Conservation (phyloP, 2,113 vertebrate species). For the Pedetes capensis region DNA sequence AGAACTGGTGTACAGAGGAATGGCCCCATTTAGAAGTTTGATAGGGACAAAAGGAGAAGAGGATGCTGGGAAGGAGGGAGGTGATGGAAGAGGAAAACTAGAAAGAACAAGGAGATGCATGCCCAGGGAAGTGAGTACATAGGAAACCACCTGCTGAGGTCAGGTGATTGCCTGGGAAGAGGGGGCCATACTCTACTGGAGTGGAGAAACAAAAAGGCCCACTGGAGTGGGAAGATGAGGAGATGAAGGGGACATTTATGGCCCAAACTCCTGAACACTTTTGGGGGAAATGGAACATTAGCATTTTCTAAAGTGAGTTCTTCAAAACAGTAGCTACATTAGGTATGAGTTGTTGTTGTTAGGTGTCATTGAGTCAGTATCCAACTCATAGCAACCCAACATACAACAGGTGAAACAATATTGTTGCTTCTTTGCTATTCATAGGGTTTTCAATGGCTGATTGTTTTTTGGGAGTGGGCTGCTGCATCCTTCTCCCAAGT, state of each 20-base stretch:
- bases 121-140: not conserved
- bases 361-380: too few species aligned
- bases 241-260: not conserved
- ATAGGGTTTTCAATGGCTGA: too few species aligned
- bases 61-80: not conserved
- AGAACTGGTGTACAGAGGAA: not conserved
- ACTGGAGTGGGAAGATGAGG: not conserved
- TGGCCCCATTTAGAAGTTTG: not conserved
- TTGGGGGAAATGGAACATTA: not conserved
- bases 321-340: not conserved
- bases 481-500: too few species aligned
- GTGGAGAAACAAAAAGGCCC: not conserved
- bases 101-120: not conserved
- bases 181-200: rapidly evolving
- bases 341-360: too few species aligned
- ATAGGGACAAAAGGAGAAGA: not conserved
- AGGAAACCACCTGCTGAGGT: not conserved
- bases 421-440: too few species aligned
- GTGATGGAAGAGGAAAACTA: not conserved
- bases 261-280: not conserved
- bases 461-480: too few species aligned
- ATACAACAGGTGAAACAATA: too few species aligned
- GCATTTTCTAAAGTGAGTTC: not conserved
- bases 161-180: not conserved
- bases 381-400: too few species aligned